phyloP scores from a whole-genome alignment of 1,140 invertebrate genomes.

The Tetranychus urticae region DNA sequence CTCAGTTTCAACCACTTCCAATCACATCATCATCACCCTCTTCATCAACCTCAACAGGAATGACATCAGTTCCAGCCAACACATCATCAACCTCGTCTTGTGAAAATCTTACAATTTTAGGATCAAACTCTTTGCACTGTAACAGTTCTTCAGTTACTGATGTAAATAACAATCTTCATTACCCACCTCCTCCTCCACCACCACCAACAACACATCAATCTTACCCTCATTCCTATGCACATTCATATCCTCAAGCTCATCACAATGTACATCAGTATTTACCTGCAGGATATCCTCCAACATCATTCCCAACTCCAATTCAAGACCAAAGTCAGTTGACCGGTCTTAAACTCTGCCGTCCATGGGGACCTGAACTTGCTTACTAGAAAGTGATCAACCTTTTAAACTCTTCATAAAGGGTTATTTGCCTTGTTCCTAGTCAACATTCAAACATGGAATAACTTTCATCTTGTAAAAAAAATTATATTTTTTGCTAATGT shows the following conservation, averaged over 20 bases:
- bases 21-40: slow-evolving; percentile 16
- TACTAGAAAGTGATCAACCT: neutral
- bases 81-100: neutral
- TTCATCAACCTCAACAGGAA: neutral
- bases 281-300: neutral
- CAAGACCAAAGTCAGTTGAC: neutral
- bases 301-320: neutral
- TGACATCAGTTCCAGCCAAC: neutral
- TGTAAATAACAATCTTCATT: neutral
- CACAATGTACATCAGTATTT: neutral
- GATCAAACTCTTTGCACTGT: neutral
- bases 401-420: too few relatives aligned
- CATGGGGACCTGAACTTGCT: neutral
- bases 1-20: slow-evolving; percentile 5
- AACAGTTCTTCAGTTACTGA: neutral
- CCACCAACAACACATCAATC: neutral
- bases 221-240: too few relatives aligned
- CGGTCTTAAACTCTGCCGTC: neutral
- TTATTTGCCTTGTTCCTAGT: too few relatives aligned
- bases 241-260: neutral
- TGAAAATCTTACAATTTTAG: too few relatives aligned
- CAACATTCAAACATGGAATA: too few relatives aligned
- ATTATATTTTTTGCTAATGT: too few relatives aligned
- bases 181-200: neutral
- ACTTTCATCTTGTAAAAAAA: too few relatives aligned